Percentiles rank a stretch among this genome's conserved stretches.
Conservation (phyloP, 1,140 invertebrate species). For the Ridgeia piscesae region DNA sequence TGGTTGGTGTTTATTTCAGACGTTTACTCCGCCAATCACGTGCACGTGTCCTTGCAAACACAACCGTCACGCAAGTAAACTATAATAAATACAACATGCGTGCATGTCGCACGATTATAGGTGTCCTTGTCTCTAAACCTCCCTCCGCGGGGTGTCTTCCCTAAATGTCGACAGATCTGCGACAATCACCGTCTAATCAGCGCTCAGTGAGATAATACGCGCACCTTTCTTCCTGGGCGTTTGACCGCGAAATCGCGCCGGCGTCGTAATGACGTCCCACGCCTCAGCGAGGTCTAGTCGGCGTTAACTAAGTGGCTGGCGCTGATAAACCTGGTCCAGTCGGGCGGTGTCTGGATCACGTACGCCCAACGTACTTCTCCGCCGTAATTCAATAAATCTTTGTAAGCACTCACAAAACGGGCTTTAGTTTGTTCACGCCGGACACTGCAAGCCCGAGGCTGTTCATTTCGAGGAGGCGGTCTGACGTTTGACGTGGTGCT, state of each 20-base stretch:
- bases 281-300: not conserved
- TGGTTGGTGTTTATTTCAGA: too few relatives aligned
- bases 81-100: not conserved
- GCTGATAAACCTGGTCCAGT: not conserved
- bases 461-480: not conserved
- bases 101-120: not conserved
- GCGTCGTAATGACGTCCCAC: not conserved
- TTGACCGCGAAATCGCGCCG: not conserved
- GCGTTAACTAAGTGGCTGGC: not conserved
- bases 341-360: not conserved
- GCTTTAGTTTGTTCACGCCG: not conserved
- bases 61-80: not conserved
- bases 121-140: not conserved
- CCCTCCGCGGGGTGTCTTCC: not conserved
- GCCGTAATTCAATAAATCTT: conserved; percentile 1
- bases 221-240: not conserved
- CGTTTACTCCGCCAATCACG: not conserved
- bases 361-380: not conserved
- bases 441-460: not conserved
- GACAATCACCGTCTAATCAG: not conserved
- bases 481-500: not conserved
- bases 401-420: conserved; percentile 4
- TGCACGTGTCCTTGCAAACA: not conserved
- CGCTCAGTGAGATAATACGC: not conserved
- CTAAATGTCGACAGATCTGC: not conserved